Base-by-base conservation (phyloP, 1,140 invertebrate genomes). In the Neuroterus valhalla region DNA sequence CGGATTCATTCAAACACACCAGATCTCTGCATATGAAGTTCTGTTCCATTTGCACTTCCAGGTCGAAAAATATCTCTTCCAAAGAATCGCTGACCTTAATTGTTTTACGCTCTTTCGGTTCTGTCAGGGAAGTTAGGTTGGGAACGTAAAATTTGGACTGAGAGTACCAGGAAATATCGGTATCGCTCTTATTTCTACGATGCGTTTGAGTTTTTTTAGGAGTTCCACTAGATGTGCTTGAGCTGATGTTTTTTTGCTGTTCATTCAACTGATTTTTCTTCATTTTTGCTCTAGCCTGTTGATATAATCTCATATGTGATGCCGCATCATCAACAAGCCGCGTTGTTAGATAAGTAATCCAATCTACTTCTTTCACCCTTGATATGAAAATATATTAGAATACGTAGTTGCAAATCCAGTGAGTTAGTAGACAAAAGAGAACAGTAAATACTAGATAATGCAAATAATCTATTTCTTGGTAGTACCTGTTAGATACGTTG, bases 291-390 rank as follows among this genome's bases (percentile, higher is more conserved):
- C 94, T 89, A 75, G 95, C 92, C 88, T 94, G 96, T 43, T 94
- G 88, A 84, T 96, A 98, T 15, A 98, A 88, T 79, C 96, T 92
- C 78, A 98, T 92, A 89, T 98, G 97, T 19, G 95, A 95, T 5
- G 96, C 96, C 75, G 96, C 93, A 91, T 98, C 96, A 89, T 98
- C 96, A 5, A 98, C 96, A 71, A 98, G 91, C 72, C 93, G 92
- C 43, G 95, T 96, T 26, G 96, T 97, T 68, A 98, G 91, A 79
- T 96, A 94, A 15, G 95, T 93, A 81, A 97, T 94, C 96, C 96
- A 97, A 89, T 98, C 96, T 4, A 97, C 93, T 84, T 95, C 93
- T 91, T 97, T 96, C 43, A 97, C 92, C 86, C 96, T 96, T 38
- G 5, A 38, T 38, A 38, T 38, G 79, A 6, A 74, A 31, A 74